Evolutionary conservation across 2,113 vertebrate species (phyloP).

Genomic region (Danio rerio): GRCz12tu NC_133181.1:51470501-51471000

Average conservation of each 20-base stretch:
- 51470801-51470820: slow-evolving; percentile 77
- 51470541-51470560: slow-evolving; percentile 40
- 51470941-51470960: slow-evolving; percentile 81
- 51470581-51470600: background rate
- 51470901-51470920: slow-evolving; percentile 79
- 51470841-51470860: slow-evolving; percentile 83
- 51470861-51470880: slow-evolving; percentile 80
- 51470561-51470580: slow-evolving; percentile 32
- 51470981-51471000: slow-evolving; percentile 83
- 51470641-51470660: slow-evolving; percentile 13
- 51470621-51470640: slow-evolving; percentile 23
- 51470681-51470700: slow-evolving; percentile 36
- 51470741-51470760: slow-evolving; percentile 35
- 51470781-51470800: slow-evolving; percentile 61
- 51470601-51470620: background rate
- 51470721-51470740: slow-evolving; percentile 41
- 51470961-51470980: slow-evolving; percentile 81
- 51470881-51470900: slow-evolving; percentile 76
- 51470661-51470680: slow-evolving; percentile 30
- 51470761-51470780: slow-evolving; percentile 45
- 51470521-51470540: slow-evolving; percentile 14
- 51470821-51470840: slow-evolving; percentile 71
- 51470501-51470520: slow-evolving; percentile 19
- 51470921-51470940: slow-evolving; percentile 72
- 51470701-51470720: slow-evolving; percentile 42